A percentile compares a stretch with the other conserved stretches of the same genome.
Conservation (phyloP, 2,797 vertebrate species). For the Ctenochaetus hawaiiensis region DNA sequence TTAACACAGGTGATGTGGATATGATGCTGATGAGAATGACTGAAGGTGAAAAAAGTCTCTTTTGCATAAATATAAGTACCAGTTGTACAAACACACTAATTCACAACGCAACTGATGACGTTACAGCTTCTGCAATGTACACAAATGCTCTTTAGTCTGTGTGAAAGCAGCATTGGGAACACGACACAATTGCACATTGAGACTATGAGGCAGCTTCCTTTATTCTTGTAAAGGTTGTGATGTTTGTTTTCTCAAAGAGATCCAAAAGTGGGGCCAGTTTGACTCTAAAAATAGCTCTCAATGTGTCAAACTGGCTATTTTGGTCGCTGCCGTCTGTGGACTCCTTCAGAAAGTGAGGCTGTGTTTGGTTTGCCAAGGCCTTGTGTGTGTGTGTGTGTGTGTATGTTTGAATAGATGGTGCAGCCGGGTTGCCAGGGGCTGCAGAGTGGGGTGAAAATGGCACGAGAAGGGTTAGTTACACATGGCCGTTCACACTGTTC, state of each 20-base stretch:
- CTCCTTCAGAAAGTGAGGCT: conserved; percentile 22
- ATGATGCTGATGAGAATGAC: background rate
- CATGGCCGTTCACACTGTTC: conserved; percentile 73
- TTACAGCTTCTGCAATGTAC: background rate
- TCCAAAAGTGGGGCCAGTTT: conserved; percentile 48
- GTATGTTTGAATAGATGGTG: conserved; percentile 51
- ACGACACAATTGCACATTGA: conserved; percentile 18
- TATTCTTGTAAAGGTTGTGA: conserved; percentile 22
- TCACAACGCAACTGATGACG: conserved; percentile 14
- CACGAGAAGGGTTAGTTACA: conserved; percentile 73
- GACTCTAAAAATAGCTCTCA: conserved; percentile 73
- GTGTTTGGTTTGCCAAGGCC: conserved; percentile 45
- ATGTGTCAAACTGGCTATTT: conserved; percentile 50
- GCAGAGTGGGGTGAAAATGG: conserved; percentile 44
- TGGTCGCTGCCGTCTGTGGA: conserved; percentile 11
- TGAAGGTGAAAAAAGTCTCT: too few species aligned
- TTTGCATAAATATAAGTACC: background rate
- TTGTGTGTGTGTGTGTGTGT: background rate
- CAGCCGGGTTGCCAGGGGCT: conserved; percentile 72
- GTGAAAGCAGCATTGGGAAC: conserved; percentile 7
- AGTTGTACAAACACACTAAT: background rate
- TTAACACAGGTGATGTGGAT: background rate
- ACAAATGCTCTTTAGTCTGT: conserved; percentile 4
- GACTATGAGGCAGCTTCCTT: background rate
- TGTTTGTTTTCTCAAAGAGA: conserved; percentile 27